phyloP scores from a whole-genome alignment of 2,888 invertebrate genomes.

The Hipparchia sbordonii region DNA sequence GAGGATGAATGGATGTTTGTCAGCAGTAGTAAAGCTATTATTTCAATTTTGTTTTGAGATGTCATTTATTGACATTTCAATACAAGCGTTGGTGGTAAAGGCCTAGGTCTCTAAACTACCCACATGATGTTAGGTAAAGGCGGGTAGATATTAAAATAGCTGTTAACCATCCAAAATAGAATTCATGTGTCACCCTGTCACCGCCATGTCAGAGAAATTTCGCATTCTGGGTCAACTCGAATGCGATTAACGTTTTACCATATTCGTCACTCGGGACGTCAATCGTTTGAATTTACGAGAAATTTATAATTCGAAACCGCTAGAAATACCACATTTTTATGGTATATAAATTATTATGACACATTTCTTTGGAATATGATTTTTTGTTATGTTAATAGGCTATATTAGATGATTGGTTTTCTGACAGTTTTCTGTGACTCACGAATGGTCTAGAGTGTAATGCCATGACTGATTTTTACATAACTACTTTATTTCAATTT shows the following conservation, averaged over 20 bases:
- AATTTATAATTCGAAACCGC: constrained; percentile 1
- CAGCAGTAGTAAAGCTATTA: too few species aligned
- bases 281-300: neutral
- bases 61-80: too few species aligned
- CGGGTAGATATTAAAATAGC: neutral
- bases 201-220: constrained; percentile 10
- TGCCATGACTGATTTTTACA: neutral
- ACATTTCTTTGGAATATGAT: neutral
- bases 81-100: too few species aligned
- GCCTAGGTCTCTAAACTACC: neutral
- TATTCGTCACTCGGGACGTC: constrained; percentile 13
- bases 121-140: neutral
- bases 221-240: constrained; percentile 15
- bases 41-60: too few species aligned
- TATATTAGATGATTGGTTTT: neutral
- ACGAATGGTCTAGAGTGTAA: neutral
- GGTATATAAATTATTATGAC: neutral
- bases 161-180: neutral
- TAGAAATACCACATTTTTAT: constrained; percentile 1
- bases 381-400: neutral
- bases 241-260: constrained; percentile 17
- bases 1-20: too few species aligned
- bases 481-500: too few species aligned
- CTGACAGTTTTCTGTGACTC: neutral
- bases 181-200: neutral